phyloP scores from a whole-genome alignment of 1,140 invertebrate genomes.

The Brachionus angularis region DNA sequence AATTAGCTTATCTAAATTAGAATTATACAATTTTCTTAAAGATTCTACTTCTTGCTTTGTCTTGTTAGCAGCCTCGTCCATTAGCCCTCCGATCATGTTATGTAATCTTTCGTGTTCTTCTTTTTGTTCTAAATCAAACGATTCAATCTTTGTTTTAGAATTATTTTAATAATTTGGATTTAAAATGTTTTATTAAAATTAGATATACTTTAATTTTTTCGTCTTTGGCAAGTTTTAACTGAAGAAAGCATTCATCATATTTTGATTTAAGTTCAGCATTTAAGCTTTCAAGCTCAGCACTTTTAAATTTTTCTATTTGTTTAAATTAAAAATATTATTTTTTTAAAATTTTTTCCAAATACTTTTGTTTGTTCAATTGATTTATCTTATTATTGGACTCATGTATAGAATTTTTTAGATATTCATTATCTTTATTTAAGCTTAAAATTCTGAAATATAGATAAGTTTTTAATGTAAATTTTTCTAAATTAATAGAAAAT shows the following conservation, averaged over 20 bases:
- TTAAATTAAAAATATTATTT: too few species aligned
- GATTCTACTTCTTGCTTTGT: slow-evolving; percentile 33
- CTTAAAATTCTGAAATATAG: slow-evolving; percentile 7
- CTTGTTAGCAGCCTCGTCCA: slow-evolving; percentile 29
- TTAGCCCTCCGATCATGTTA: slow-evolving; percentile 2
- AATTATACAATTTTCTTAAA: slow-evolving; percentile 34
- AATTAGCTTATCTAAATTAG: slow-evolving; percentile 34
- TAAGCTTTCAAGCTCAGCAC: not conserved
- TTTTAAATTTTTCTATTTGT: slow-evolving; percentile 2
- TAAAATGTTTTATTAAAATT: too few species aligned
- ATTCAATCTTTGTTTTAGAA: slow-evolving; percentile 7
- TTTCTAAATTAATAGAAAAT: too few species aligned
- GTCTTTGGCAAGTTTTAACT: not conserved
- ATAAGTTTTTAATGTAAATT: not conserved
- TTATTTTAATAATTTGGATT: too few species aligned
- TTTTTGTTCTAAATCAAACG: slow-evolving; percentile 2
- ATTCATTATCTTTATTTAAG: slow-evolving; percentile 5
- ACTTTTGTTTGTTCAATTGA: slow-evolving; percentile 25
- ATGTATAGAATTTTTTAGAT: slow-evolving; percentile 11
- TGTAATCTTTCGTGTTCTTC: slow-evolving; percentile 34
- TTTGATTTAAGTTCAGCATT: slow-evolving; percentile 13
- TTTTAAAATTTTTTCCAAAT: too few species aligned
- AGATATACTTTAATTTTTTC: slow-evolving; percentile 30
- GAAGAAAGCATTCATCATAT: not conserved
- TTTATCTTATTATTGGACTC: slow-evolving; percentile 8